phyloP scores from a whole-genome alignment of 2,113 vertebrate species.

The Rana temporaria region DNA sequence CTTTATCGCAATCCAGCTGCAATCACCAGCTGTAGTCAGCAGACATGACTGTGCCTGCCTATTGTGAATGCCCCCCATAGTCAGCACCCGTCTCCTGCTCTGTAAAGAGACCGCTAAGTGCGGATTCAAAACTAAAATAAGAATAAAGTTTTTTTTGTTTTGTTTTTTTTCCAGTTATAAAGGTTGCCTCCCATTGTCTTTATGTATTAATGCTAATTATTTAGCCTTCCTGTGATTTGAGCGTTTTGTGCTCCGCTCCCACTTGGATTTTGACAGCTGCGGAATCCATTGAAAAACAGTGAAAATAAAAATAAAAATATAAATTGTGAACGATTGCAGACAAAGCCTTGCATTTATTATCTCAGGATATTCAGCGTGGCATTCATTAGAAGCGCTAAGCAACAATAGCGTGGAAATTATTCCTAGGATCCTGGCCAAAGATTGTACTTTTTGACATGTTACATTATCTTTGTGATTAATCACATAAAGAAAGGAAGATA shows the following conservation, averaged over 20 bases:
- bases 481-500: conserved; percentile 16
- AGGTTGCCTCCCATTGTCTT: conserved; percentile 12
- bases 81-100: not conserved
- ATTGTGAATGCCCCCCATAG: not conserved
- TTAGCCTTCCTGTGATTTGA: conserved; percentile 26
- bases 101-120: not conserved
- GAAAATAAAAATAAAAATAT: conserved; percentile 27
- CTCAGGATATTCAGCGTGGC: conserved; percentile 10
- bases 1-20: not conserved
- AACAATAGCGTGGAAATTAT: conserved; percentile 48
- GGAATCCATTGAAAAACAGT: conserved; percentile 29
- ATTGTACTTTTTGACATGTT: conserved; percentile 41
- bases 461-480: conserved; percentile 34
- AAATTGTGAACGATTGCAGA: conserved; percentile 6
- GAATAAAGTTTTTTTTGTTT: not conserved
- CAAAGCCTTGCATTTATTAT: conserved; percentile 21
- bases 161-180: not conserved
- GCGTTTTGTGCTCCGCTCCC: not conserved
- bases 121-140: not conserved
- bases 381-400: conserved; percentile 29
- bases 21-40: not conserved
- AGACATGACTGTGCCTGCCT: not conserved
- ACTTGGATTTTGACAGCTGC: conserved; percentile 48
- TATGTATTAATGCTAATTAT: conserved; percentile 44
- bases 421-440: conserved; percentile 48